Conservation (phyloP, 2,888 invertebrate species). For the Chesias legatella region DNA sequence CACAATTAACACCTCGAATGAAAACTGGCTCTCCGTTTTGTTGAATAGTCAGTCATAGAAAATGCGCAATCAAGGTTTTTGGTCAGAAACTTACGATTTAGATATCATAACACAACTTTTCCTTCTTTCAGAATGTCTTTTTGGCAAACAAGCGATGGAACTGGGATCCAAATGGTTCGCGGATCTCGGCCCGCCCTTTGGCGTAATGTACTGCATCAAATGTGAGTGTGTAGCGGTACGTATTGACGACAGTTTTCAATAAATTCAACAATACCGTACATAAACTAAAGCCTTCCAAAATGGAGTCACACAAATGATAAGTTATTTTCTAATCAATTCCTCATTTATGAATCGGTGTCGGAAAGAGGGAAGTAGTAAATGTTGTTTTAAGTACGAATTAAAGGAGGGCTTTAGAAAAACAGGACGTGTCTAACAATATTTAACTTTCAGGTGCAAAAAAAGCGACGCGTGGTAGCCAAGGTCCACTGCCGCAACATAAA, state of each 20-base stretch:
- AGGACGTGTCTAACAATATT: background rate
- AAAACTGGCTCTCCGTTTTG: no score
- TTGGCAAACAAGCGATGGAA: conserved; percentile 93
- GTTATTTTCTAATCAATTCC: no score
- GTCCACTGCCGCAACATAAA: conserved; percentile 95
- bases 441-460: conserved; percentile 88
- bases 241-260: conserved; percentile 48
- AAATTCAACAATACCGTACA: conserved; percentile 4
- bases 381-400: no score
- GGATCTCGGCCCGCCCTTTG: conserved; percentile 95
- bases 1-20: no score
- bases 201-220: conserved; percentile 96
- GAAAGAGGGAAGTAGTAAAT: no score
- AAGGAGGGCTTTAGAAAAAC: background rate
- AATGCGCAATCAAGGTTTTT: no score
- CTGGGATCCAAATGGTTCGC: conserved; percentile 96
- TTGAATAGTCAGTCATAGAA: no score
- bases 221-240: conserved; percentile 97
- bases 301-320: no score
- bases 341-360: no score
- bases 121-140: conserved; percentile 92
- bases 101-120: background rate
- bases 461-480: conserved; percentile 91
- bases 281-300: no score
- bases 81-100: no score